phyloP scores from a whole-genome alignment of 2,888 invertebrate species.

The Vesta saturnalis region DNA sequence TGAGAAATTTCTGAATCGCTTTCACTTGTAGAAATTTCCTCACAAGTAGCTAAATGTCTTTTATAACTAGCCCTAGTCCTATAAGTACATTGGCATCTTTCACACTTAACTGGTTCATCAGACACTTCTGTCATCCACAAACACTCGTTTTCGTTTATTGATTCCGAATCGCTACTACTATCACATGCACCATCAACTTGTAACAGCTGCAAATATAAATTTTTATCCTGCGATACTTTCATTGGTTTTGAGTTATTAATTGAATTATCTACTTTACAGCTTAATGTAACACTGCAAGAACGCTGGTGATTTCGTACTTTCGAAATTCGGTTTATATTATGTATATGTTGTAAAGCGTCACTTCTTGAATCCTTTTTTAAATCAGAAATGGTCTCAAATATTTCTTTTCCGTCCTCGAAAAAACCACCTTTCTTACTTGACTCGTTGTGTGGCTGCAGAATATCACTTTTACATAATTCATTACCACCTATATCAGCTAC shows the following conservation, averaged over 20 bases:
- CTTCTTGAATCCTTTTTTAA: constrained; percentile 70
- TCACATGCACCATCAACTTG: constrained; percentile 69
- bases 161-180: constrained; percentile 63
- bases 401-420: constrained; percentile 58
- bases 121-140: constrained; percentile 62
- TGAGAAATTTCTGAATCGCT: constrained; percentile 75
- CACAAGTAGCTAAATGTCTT: constrained; percentile 80
- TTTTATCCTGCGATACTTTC: constrained; percentile 64
- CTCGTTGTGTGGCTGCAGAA: constrained; percentile 13
- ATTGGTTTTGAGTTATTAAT: constrained; percentile 72
- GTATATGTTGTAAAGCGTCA: constrained; percentile 67
- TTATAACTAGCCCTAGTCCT: constrained; percentile 84
- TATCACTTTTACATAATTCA: constrained; percentile 31
- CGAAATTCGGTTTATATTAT: constrained; percentile 57
- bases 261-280: constrained; percentile 74
- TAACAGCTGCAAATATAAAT: constrained; percentile 62
- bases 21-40: constrained; percentile 82
- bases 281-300: constrained; percentile 75
- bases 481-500: constrained; percentile 50
- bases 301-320: constrained; percentile 70
- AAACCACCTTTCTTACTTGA: constrained; percentile 35
- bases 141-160: constrained; percentile 49
- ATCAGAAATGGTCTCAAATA: constrained; percentile 67
- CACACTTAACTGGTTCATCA: constrained; percentile 85
- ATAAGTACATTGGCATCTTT: constrained; percentile 87